Evolutionary conservation across 2,797 vertebrate species (phyloP).

Genomic region (Anolis apletophallus): DNA sequence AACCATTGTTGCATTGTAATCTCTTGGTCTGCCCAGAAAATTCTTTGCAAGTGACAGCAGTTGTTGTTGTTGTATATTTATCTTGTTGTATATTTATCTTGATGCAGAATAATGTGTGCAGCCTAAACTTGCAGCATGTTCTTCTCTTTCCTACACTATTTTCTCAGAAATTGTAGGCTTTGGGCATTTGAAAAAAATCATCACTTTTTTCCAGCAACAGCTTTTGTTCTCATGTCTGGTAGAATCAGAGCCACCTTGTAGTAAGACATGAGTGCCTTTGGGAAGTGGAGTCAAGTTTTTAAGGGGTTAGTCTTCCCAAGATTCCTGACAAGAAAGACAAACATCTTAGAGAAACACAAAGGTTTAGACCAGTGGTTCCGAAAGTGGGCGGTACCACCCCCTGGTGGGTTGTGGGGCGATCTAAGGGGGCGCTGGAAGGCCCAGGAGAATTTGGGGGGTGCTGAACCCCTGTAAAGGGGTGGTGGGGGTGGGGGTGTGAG

Average conservation of each 20-base stretch:
- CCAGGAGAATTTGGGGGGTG: too few species aligned
- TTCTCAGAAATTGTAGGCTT: neutral
- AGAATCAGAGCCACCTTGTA: constrained; percentile 12
- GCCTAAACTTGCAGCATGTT: constrained; percentile 16
- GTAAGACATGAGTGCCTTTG: constrained; percentile 16
- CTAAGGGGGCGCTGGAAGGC: too few species aligned
- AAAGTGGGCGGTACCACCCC: too few species aligned
- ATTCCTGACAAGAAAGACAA: neutral
- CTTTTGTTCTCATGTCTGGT: constrained; percentile 34
- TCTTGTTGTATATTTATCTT: constrained; percentile 36
- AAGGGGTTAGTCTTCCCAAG: neutral
- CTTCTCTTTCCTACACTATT: neutral
- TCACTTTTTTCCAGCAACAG: constrained; percentile 39
- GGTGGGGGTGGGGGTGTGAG: too few species aligned
- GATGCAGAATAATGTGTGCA: constrained; percentile 26
- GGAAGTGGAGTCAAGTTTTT: constrained; percentile 21
- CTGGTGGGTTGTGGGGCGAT: too few species aligned
- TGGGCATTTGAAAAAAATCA: neutral
- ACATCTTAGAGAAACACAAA: neutral
- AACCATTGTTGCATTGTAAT: constrained; percentile 48
- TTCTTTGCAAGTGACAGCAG: constrained; percentile 45
- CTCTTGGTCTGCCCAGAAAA: constrained; percentile 38
- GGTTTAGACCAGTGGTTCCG: too few species aligned
- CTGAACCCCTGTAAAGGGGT: too few species aligned
- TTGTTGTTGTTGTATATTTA: constrained; percentile 18